Evolutionary conservation across 2,113 vertebrate species (phyloP), one percentile per base, ranked within the genome.

Genomic region (Paedocypris sp.): DNA sequence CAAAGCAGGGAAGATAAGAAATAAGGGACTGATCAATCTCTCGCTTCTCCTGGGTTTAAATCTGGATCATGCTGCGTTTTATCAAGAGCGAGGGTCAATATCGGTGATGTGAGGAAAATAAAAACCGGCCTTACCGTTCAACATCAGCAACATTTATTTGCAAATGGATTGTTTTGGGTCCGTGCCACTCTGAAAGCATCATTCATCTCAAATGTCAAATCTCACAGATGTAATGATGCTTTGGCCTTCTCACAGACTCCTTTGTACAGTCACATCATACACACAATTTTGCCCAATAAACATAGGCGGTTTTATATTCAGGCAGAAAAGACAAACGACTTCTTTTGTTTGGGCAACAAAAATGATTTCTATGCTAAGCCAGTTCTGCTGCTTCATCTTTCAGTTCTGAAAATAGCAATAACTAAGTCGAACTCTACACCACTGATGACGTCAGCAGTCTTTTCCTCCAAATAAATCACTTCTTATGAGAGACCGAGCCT

Each of bases 381-480:
- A n/a, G n/a, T n/a, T 50, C 23, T 72, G 70, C 57, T 72, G 57
- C 20, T 58, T 65, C 62, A 61, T 58, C 61, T 56, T 36, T 65
- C 64, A 65, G 22, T 53, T 42, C 23, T 29, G 39, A 62, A 60
- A 51, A 31, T 18, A 39, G 52, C 54, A 67, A 60, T 56, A 72
- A 43, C 61, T 72, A 49, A 45, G 50, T 47, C 62, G 46, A 64
- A 65, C 54, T 60, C 60, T 67, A 38, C 38, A 39, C 25, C 47
- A 36, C 60, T 63, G 62, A 66, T 48, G 43, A 46, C 45, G 57
- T 45, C 56, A 42, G 33, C 52, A 47, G 43, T 20, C 20, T 9
- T 64, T 57, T 39, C 35, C n/a, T n/a, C n/a, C n/a, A 52, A 62
- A 70, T 70, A 70, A 70, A 70, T 70, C 63, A 64, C 28, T 12